These are phyloP conservation scores for Agonopterix heracliana DNA, from an alignment of 2,888 invertebrate genomes.

Conservation along the genomic window DNA sequence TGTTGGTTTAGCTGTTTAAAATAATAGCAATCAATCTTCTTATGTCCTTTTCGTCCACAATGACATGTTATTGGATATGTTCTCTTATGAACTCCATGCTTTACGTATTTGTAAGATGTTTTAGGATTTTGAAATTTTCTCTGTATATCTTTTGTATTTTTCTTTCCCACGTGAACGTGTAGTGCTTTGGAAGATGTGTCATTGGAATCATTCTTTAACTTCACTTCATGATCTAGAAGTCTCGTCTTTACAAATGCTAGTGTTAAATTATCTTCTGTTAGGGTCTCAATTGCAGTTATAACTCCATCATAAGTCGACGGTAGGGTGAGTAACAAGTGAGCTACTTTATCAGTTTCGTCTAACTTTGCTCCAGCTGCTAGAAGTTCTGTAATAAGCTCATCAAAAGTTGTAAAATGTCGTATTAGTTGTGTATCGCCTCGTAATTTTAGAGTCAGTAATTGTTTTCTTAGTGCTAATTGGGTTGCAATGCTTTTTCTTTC, in stretches of 20 bases:
- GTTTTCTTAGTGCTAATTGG: conserved; percentile 18
- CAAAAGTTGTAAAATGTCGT: conserved; percentile 28
- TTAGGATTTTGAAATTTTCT: conserved; percentile 4
- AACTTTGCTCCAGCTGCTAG: conserved; percentile 32
- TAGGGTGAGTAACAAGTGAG: conserved; percentile 35
- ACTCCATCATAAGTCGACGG: conserved; percentile 35
- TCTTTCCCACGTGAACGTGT: conserved; percentile 18
- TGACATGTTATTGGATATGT: conserved; percentile 18
- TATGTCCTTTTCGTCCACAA: conserved; percentile 30
- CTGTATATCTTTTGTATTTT: neutral
- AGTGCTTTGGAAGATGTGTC: conserved; percentile 28
- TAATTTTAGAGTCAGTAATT: conserved; percentile 13
- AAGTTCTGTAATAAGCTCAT: conserved; percentile 33
- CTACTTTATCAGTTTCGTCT: conserved; percentile 36
- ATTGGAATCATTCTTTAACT: conserved; percentile 12
- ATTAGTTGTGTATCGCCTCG: conserved; percentile 11
- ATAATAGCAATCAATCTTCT: conserved; percentile 27
- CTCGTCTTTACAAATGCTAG: conserved; percentile 35
- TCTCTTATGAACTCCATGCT: neutral
- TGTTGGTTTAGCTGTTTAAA: conserved; percentile 16
- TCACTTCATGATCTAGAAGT: conserved; percentile 22
- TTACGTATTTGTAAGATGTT: neutral
- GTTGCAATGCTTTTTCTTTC: conserved; percentile 22
- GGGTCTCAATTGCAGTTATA: conserved; percentile 39
- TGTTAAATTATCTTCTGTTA: conserved; percentile 30